These are phyloP conservation scores for Drosophila meridionalis DNA, from an alignment of 2,888 invertebrate species.

Conservation along the genomic window DNA sequence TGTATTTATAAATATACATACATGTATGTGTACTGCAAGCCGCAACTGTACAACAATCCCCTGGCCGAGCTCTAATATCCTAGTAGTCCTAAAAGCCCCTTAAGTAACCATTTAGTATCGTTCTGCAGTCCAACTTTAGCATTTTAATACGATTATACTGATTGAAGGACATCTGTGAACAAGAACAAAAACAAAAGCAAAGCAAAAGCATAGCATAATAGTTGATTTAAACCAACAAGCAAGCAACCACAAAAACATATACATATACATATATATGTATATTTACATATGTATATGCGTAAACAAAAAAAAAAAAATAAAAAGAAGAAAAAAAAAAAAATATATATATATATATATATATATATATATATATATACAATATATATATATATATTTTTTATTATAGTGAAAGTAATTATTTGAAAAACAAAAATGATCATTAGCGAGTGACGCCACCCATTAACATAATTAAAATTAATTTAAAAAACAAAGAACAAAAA, in stretches of 20 bases:
- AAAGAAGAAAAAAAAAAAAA: background rate
- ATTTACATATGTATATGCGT: background rate
- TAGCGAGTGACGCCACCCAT: conserved; percentile 81
- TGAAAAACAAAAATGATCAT: conserved; percentile 7
- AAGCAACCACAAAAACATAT: background rate
- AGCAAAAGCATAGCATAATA: conserved; percentile 17
- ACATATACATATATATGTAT: background rate
- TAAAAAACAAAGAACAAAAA: conserved; percentile 12
- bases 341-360: conserved; percentile 3
- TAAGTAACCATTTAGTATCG: conserved; percentile 44
- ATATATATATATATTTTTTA: background rate
- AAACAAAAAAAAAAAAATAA: too few species aligned
- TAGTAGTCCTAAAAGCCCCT: conserved; percentile 11
- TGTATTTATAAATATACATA: conserved; percentile 1
- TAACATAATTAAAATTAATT: conserved; percentile 50
- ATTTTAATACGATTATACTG: conserved; percentile 47
- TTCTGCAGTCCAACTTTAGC: conserved; percentile 60
- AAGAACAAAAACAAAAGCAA: background rate
- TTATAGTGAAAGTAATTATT: conserved; percentile 7
- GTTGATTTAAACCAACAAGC: conserved; percentile 11
- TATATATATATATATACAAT: background rate
- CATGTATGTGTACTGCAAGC: conserved; percentile 1
- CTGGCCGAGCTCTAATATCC: conserved; percentile 11
- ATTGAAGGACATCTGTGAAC: conserved; percentile 11
- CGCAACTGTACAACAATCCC: conserved; percentile 17